Evolutionary conservation across 2,888 invertebrate species (phyloP).

Genomic region (Panopea generosa): DNA sequence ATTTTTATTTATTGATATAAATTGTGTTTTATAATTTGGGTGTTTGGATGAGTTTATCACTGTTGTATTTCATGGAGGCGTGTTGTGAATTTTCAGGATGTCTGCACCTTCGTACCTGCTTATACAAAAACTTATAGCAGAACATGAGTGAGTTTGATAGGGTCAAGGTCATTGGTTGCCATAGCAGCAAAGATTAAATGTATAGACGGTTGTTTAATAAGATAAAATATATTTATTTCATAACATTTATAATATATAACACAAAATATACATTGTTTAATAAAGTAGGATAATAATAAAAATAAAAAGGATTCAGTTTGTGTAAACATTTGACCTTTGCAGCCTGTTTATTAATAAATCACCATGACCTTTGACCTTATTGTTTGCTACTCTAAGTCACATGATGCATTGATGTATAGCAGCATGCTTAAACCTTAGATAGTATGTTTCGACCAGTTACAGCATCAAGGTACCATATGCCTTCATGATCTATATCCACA

Average conservation of each 20-base stretch:
- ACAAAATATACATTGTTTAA: too few species aligned
- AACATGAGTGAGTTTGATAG: slow-evolving; percentile 79
- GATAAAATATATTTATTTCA: too few species aligned
- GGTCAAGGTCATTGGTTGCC: slow-evolving; percentile 27
- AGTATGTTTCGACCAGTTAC: too few species aligned
- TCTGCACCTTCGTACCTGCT: slow-evolving; percentile 68
- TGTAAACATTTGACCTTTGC: slow-evolving; percentile 6
- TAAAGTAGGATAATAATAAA: too few species aligned
- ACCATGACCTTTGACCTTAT: slow-evolving; percentile 3
- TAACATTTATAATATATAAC: too few species aligned
- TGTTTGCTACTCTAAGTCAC: neutral
- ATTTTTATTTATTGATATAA: too few species aligned
- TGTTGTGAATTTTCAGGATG: slow-evolving; percentile 35
- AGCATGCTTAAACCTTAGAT: too few species aligned
- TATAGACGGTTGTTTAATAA: neutral
- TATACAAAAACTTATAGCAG: slow-evolving; percentile 80
- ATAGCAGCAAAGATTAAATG: neutral
- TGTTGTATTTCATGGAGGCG: neutral
- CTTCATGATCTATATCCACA: too few species aligned
- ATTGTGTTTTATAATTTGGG: neutral
- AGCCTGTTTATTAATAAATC: neutral
- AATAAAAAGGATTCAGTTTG: too few species aligned
- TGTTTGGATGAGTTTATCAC: neutral
- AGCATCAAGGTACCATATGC: too few species aligned
- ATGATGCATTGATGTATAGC: too few species aligned